Percentiles rank a stretch among this genome's conserved stretches.
Conservation (phyloP, 2,888 invertebrate genomes). For the Embidobia sp. region DNA sequence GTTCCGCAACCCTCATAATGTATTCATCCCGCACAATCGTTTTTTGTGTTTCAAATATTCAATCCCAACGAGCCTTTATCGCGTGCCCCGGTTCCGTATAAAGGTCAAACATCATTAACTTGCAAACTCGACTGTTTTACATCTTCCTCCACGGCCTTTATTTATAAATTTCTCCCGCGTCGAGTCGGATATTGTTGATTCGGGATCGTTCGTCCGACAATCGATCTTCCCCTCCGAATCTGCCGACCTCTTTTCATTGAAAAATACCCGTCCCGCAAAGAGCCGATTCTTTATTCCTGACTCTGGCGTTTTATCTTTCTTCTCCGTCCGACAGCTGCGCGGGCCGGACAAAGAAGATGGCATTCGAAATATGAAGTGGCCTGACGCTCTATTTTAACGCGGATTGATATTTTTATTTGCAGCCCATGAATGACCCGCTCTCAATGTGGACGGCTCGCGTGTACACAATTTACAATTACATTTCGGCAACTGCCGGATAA, state of each 20-base stretch:
- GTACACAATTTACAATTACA: slow-evolving; percentile 32
- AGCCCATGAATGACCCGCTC: too few relatives aligned
- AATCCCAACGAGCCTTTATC: too few relatives aligned
- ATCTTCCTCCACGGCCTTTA: background rate
- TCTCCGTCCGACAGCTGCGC: slow-evolving; percentile 14
- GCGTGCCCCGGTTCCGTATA: background rate
- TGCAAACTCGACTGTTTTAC: slow-evolving; percentile 10
- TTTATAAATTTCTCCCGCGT: slow-evolving; percentile 23
- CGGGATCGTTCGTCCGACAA: slow-evolving; percentile 10
- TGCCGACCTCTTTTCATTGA: slow-evolving; percentile 11
- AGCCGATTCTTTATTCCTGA: slow-evolving; percentile 43
- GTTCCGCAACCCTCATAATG: too few relatives aligned
- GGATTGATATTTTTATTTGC: slow-evolving; percentile 6
- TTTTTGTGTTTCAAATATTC: too few relatives aligned
- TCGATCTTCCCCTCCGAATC: slow-evolving; percentile 26
- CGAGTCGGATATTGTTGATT: slow-evolving; percentile 29
- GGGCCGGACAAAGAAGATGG: slow-evolving; percentile 22
- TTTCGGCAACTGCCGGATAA: slow-evolving; percentile 39
- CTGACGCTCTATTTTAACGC: background rate
- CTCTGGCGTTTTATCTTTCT: slow-evolving; percentile 26
- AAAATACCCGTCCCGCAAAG: slow-evolving; percentile 24
- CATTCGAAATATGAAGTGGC: slow-evolving; percentile 29
- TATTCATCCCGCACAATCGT: too few relatives aligned
- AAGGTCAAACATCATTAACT: slow-evolving; percentile 19
- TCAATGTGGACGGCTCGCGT: too few relatives aligned